Conservation (phyloP, 2,797 vertebrate genomes). For the Sandelia bainsii region DNA sequence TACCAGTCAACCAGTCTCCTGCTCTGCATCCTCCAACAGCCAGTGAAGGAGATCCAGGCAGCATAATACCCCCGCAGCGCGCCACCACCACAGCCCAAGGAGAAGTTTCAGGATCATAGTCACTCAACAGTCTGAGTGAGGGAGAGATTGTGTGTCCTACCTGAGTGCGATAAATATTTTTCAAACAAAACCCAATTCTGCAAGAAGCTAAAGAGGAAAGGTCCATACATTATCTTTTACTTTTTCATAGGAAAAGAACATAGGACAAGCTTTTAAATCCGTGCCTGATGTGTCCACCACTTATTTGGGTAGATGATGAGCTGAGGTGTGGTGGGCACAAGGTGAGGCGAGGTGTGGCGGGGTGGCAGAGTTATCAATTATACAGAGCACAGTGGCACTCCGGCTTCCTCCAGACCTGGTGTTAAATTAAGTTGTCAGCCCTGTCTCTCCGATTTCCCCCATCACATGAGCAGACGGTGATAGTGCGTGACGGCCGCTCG, state of each 20-base stretch:
- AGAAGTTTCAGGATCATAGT: constrained; percentile 51
- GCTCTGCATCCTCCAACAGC: constrained; percentile 69
- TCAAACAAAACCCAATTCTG: background rate
- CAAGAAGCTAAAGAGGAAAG: background rate
- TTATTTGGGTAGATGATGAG: constrained; percentile 50
- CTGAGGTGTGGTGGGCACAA: constrained; percentile 51
- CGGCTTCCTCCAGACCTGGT: constrained; percentile 84
- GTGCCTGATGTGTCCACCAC: constrained; percentile 44
- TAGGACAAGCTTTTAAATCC: constrained; percentile 44
- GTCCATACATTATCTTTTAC: background rate
- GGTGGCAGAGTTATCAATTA: constrained; percentile 86
- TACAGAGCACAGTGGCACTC: constrained; percentile 84
- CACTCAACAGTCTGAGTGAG: constrained; percentile 36
- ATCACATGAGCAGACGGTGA: constrained; percentile 85
- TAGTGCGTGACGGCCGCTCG: constrained; percentile 87
- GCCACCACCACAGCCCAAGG: constrained; percentile 37
- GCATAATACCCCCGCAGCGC: constrained; percentile 52
- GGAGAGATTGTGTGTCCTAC: constrained; percentile 19
- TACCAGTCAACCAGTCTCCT: constrained; percentile 79
- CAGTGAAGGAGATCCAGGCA: constrained; percentile 79
- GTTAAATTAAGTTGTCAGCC: constrained; percentile 90
- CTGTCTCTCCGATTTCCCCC: constrained; percentile 85
- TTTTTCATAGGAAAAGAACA: background rate
- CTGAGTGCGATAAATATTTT: constrained; percentile 16
- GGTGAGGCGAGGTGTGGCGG: constrained; percentile 65